Evolutionary conservation across 2,888 invertebrate genomes (phyloP).

Genomic region (Leuctra nigra): DNA sequence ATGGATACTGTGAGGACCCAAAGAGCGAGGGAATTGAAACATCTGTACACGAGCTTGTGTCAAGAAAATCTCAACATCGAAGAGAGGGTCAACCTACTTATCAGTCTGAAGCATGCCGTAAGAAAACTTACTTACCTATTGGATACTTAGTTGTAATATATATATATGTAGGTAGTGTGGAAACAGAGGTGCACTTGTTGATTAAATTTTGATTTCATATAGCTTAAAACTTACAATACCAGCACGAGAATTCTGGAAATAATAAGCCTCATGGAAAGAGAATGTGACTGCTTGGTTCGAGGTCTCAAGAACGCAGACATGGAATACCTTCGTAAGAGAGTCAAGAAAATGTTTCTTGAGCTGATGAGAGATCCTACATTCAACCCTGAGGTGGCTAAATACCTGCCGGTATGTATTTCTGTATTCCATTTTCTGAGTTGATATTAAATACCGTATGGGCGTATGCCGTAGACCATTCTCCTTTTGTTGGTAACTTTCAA

Average conservation of each 20-base stretch:
- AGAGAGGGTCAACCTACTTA: constrained; percentile 62
- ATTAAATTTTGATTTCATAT: too few relatives aligned
- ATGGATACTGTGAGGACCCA: constrained; percentile 80
- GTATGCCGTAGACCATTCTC: too few relatives aligned
- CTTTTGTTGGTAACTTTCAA: too few relatives aligned
- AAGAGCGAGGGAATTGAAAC: constrained; percentile 65
- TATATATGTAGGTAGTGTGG: too few relatives aligned
- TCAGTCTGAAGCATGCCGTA: constrained; percentile 57
- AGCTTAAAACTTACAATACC: constrained; percentile 44
- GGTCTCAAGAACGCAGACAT: constrained; percentile 53
- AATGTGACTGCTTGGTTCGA: constrained; percentile 59
- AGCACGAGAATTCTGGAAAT: constrained; percentile 48
- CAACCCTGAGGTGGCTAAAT: constrained; percentile 50
- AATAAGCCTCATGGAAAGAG: constrained; percentile 60
- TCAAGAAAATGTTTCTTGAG: constrained; percentile 45
- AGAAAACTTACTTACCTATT: too few relatives aligned
- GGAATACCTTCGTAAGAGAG: constrained; percentile 58
- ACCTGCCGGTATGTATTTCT: constrained; percentile 27
- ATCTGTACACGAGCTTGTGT: constrained; percentile 62
- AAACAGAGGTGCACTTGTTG: too few relatives aligned
- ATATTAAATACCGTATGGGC: too few relatives aligned
- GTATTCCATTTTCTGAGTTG: too few relatives aligned
- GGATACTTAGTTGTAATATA: too few relatives aligned
- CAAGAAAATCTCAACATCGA: constrained; percentile 51
- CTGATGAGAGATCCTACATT: constrained; percentile 52